These are phyloP conservation scores for Homarus americanus DNA, from an alignment of 1,140 invertebrate genomes.

Conservation along the genomic window DNA sequence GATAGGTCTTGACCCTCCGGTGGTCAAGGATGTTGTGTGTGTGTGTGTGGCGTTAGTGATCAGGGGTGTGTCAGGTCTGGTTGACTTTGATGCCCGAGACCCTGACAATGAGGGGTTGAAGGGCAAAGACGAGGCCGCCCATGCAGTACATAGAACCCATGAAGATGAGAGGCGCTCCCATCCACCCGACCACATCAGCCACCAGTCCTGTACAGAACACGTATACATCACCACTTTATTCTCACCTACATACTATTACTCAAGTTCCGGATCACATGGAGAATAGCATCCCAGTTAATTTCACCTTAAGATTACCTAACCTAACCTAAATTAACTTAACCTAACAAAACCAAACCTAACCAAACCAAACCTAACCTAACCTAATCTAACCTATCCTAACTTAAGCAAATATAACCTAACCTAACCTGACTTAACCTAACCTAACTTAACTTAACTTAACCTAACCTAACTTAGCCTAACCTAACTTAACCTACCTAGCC, in stretches of 20 bases:
- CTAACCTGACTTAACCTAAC: background rate
- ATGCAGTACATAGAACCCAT: slow-evolving; percentile 10
- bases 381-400: no score
- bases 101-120: slow-evolving; percentile 20
- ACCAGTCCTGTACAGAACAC: slow-evolving; percentile 32
- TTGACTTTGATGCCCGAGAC: background rate
- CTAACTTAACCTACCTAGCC: no score
- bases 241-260: background rate
- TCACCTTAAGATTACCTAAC: no score
- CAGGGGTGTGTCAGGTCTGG: background rate
- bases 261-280: background rate
- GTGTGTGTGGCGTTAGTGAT: no score
- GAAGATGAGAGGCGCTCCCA: slow-evolving; percentile 18
- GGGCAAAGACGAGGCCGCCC: slow-evolving; percentile 20
- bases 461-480: no score
- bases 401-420: no score
- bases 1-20: no score
- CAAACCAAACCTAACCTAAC: background rate
- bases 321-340: no score
- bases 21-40: no score
- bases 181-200: slow-evolving; percentile 8
- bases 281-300: background rate
- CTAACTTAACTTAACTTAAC: background rate
- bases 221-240: no score
- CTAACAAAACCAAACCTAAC: no score